Percentiles rank a stretch among this genome's conserved stretches.
Evolutionary conservation across 2,113 vertebrate species (phyloP).

Genomic region (Stictonetta naevosa): DNA sequence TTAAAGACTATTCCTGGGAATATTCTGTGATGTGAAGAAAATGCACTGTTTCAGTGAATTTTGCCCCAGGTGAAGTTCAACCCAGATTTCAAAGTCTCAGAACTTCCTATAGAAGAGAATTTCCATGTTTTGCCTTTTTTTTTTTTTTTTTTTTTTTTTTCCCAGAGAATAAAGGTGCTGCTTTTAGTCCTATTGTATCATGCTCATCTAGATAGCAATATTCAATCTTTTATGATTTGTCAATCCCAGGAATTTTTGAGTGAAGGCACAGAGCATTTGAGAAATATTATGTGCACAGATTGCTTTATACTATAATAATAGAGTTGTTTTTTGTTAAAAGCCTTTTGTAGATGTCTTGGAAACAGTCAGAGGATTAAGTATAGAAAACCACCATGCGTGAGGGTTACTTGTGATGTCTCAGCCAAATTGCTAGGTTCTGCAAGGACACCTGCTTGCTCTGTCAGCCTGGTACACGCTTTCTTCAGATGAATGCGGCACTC

Average conservation of each 20-base stretch:
- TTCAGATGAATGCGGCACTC: fast-evolving
- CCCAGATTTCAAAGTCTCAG: background rate
- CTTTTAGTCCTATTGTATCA: background rate
- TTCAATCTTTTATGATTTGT: background rate
- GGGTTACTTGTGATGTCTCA: background rate
- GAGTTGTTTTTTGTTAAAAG: background rate
- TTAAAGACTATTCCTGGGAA: background rate
- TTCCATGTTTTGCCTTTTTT: background rate
- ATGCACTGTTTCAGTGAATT: background rate
- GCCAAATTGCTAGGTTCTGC: background rate
- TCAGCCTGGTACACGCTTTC: background rate
- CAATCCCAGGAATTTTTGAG: background rate
- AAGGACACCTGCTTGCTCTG: background rate
- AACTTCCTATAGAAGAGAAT: background rate
- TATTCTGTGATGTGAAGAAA: background rate
- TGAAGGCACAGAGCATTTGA: background rate
- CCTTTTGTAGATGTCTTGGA: background rate
- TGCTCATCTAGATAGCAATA: background rate
- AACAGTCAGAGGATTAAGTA: background rate
- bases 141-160: background rate
- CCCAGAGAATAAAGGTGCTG: background rate
- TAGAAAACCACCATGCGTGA: background rate
- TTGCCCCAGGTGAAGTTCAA: background rate
- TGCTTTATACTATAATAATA: background rate
- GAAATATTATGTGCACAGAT: background rate